Percentiles rank a stretch among this genome's conserved stretches.
phyloP scores from a whole-genome alignment of 2,888 invertebrate species.

The Cremastinae sp. region DNA sequence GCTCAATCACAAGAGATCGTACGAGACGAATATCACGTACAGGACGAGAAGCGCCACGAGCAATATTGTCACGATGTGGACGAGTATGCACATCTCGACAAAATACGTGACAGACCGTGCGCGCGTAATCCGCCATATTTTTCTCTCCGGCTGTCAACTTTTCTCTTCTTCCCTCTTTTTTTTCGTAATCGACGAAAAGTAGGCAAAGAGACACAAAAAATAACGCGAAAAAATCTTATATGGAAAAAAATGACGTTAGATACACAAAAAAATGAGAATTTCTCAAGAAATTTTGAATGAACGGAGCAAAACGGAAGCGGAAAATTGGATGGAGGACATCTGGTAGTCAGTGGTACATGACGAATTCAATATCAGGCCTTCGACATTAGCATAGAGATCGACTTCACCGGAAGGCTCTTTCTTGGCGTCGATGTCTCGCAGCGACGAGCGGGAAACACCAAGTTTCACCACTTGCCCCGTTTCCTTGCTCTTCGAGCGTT shows the following conservation, averaged over 20 bases:
- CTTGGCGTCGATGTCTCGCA: slow-evolving; percentile 15
- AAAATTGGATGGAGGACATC: slow-evolving; percentile 55
- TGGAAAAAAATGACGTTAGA: background rate
- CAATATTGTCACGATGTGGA: slow-evolving; percentile 63
- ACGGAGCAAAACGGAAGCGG: slow-evolving; percentile 3
- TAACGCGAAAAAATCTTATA: too few relatives aligned
- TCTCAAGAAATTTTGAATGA: background rate
- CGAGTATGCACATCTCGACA: slow-evolving; percentile 65
- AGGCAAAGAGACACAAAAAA: too few relatives aligned
- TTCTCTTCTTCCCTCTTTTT: slow-evolving; percentile 28
- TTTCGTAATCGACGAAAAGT: too few relatives aligned
- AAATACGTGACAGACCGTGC: slow-evolving; percentile 43
- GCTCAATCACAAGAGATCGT: slow-evolving; percentile 58
- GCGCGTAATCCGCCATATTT: slow-evolving; percentile 21
- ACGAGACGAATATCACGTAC: slow-evolving; percentile 58
- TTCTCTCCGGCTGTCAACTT: slow-evolving; percentile 11
- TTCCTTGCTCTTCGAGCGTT: slow-evolving; percentile 34
- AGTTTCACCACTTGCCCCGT: slow-evolving; percentile 42
- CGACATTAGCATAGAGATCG: slow-evolving; percentile 72
- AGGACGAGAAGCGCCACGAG: slow-evolving; percentile 59
- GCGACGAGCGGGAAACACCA: slow-evolving; percentile 46
- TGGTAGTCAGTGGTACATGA: slow-evolving; percentile 63
- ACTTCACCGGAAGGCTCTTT: slow-evolving; percentile 55
- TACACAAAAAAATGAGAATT: slow-evolving; percentile 9
- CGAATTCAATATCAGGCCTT: slow-evolving; percentile 71